Base-by-base conservation (phyloP, 2,888 invertebrate species). In the Philaethria dido region DNA sequence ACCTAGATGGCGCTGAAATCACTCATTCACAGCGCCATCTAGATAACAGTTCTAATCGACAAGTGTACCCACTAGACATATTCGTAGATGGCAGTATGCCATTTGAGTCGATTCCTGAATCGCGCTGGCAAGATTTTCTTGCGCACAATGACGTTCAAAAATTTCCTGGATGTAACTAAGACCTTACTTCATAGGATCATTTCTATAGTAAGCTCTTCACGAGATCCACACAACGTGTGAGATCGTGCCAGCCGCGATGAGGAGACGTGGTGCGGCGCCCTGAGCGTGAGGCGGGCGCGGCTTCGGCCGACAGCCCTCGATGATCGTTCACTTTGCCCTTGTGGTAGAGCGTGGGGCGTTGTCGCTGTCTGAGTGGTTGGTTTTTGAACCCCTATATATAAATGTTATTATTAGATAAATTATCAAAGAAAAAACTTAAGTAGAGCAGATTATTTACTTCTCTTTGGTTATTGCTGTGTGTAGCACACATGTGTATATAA, bases 151-250 rank as follows among this genome's bases (percentile, higher is more conserved):
- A 29, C 3, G 1, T 6, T n/a, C 50, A 6, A 25, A n/a, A 50
- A 29, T 50, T 29, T 50, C 6, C 0, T 6, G 14, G 9, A 0
- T 2, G n/a, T 1, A 8, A 16, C 25, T 54, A 78, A 78, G 79
- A 77, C 75, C 74, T 79, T 75, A 75, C 74, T 76, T 77, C 73
- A 77, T 77, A 74, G 77, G 77, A 78, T 78, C 76, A 80, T 77
- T 78, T 79, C 77, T 78, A 78, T 79, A 79, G 80, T 77, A 79
- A 79, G 80, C 75, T 80, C 78, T 80, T 77, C 77, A 70, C 75
- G 75, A 77, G 76, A 77, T 69, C 66, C 73, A 74, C 77, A 77
- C 78, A 74, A 69, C 70, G 74, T 64, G 74, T 76, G 76, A 75
- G 77, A 75, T 62, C 67, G 54, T 69, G 70, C 71, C 70, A 75